Evolutionary conservation across 2,888 invertebrate species (phyloP).

Genomic region (Strigamia crassipes): DNA sequence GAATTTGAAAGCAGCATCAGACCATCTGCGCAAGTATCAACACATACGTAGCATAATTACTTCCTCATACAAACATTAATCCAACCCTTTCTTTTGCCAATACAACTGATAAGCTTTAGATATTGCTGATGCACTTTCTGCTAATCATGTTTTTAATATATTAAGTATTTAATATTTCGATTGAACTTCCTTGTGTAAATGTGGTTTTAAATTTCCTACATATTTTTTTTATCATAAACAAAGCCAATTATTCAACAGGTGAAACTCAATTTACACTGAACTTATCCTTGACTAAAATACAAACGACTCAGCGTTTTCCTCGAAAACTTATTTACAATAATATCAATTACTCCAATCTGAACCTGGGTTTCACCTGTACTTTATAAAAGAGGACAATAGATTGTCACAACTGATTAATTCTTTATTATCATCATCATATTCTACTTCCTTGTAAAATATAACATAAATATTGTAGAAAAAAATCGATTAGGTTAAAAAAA

Average conservation of each 20-base stretch:
- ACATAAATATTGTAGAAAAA: not conserved
- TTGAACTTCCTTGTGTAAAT: not conserved
- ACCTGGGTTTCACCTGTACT: slow-evolving; percentile 12
- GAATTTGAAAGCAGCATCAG: not conserved
- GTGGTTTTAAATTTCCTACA: too few species aligned
- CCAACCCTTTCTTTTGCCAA: not conserved
- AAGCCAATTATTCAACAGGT: not conserved
- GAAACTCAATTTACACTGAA: not conserved
- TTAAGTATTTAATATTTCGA: not conserved
- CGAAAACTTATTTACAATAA: slow-evolving; percentile 2
- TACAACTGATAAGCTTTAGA: slow-evolving; percentile 8
- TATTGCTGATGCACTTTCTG: slow-evolving; percentile 1
- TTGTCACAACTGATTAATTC: not conserved
- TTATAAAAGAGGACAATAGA: not conserved
- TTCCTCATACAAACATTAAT: slow-evolving; percentile 34
- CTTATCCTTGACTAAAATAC: not conserved
- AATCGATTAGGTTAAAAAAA: not conserved
- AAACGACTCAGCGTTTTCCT: not conserved
- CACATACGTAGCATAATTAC: slow-evolving; percentile 18
- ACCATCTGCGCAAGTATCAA: slow-evolving; percentile 1
- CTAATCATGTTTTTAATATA: not conserved
- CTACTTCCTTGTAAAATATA: not conserved
- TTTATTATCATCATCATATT: not conserved
- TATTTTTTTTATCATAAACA: not conserved
- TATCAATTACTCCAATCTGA: not conserved